These are phyloP conservation scores for Anticlea derivata DNA, from an alignment of 2,888 invertebrate species.

Conservation along the genomic window DNA sequence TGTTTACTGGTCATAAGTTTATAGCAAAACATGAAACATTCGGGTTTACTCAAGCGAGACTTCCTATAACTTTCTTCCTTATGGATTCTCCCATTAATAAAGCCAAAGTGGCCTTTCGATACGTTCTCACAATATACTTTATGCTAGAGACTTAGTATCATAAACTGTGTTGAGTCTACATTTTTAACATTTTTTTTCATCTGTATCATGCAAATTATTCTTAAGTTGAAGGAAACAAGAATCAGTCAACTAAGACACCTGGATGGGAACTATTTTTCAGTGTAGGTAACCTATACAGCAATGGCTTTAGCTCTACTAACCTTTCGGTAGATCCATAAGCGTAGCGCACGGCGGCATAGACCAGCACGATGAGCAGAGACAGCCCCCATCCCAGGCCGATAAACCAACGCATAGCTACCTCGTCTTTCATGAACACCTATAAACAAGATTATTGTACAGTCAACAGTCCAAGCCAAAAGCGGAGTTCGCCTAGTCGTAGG, in stretches of 20 bases:
- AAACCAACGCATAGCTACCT: constrained; percentile 88
- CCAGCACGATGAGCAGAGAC: constrained; percentile 77
- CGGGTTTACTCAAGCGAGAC: constrained; percentile 7
- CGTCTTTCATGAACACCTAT: constrained; percentile 90
- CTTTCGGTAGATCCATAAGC: constrained; percentile 78
- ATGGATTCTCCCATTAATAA: constrained; percentile 2
- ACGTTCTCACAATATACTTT: not conserved
- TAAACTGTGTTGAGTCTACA: no score
- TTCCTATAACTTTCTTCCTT: constrained; percentile 7
- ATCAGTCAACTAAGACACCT: no score
- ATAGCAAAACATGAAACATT: constrained; percentile 9
- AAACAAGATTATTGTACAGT: no score
- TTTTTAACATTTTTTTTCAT: no score
- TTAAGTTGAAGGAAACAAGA: no score
- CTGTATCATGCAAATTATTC: no score
- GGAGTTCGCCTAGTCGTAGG: no score
- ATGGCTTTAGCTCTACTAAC: constrained; percentile 71
- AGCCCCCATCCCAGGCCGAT: constrained; percentile 87
- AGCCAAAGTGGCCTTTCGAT: constrained; percentile 2
- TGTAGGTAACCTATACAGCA: no score
- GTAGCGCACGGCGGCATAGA: constrained; percentile 68
- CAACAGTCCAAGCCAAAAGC: no score
- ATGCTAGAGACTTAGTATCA: constrained; percentile 1
- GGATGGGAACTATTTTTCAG: no score
- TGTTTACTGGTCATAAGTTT: no score